Evolutionary conservation across 2,113 vertebrate genomes (phyloP), one percentile per base, ranked within the genome.

Genomic region (Ictalurus punctatus): DNA sequence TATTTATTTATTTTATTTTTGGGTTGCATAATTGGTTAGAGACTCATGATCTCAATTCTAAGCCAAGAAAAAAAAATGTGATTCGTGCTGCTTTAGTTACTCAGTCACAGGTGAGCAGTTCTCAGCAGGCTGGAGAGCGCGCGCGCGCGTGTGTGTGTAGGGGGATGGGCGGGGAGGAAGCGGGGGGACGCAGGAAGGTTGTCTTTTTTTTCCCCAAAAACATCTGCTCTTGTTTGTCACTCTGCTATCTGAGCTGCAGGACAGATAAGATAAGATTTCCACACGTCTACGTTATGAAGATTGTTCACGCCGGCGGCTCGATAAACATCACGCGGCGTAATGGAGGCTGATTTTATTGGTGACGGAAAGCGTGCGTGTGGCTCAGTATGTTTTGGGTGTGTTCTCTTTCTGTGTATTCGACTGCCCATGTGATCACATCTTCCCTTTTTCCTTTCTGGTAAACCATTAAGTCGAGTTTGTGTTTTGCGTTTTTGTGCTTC

Each of bases 61-160:
- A 54, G 25, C 21, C 74, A 78, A 25, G 6, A 27, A 52, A 5
- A 79, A 14, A 79, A 25, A 79, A 13, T 44, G 1, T 6, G 23
- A 14, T 79, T 52, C 4, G 40, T 78, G 40, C 1, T n/a, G 76
- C 14, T 23, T 14, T 8, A 76, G n/a, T 89, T 56, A 59, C 30
- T 56, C n/a, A 25, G 71, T 59, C 34, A 65, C 91, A 91, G 90
- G 87, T 91, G 91, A 89, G 79, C 25, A 10, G 27, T 92, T 92
- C 92, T 88, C 91, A 90, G 63, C 23, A 52, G 74, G 23, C 40
- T n/a, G 74, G 52, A 6, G 56, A 61, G 4, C 7, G 48, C 8
- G 58, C 10, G 59, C 27, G 48, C 10, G 13, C 56, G 86, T 48
- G 65, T 52, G 37, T 37, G 44, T 48, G 5, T 48, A 7, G 44